These are phyloP conservation scores for Ceratotherium simum DNA, from an alignment of 2,113 vertebrate species.

Conservation along the genomic window DNA sequence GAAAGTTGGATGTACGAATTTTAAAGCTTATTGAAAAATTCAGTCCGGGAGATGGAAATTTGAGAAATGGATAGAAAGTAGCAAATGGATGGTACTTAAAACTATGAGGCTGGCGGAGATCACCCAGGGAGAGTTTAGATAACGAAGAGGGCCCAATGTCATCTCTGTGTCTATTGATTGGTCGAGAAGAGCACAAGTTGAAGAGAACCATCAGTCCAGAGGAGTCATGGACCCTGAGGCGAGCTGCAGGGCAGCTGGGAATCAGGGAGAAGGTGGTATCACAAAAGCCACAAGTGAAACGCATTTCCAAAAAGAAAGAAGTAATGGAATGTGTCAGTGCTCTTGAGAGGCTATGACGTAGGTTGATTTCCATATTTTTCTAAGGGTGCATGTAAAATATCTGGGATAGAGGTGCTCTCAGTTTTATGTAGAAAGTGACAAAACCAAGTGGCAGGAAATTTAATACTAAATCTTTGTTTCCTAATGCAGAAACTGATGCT, in stretches of 20 bases:
- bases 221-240: background rate
- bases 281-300: background rate
- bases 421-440: background rate
- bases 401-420: background rate
- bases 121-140: too few species aligned
- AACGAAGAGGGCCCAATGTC: background rate
- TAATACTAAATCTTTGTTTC: background rate
- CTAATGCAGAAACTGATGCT: background rate
- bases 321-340: background rate
- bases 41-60: background rate
- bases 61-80: background rate
- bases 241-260: background rate
- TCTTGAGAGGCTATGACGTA: background rate
- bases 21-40: background rate
- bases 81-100: background rate
- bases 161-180: fast-evolving
- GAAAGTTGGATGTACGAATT: background rate
- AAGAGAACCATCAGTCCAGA: background rate
- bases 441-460: background rate
- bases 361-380: background rate
- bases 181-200: background rate
- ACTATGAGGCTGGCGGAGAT: background rate
- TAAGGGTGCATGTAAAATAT: background rate
- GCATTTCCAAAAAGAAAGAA: background rate
- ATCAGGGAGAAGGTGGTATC: background rate